Conservation (phyloP, 2,797 vertebrate genomes). For the Pachyuromys duprasi region DNA sequence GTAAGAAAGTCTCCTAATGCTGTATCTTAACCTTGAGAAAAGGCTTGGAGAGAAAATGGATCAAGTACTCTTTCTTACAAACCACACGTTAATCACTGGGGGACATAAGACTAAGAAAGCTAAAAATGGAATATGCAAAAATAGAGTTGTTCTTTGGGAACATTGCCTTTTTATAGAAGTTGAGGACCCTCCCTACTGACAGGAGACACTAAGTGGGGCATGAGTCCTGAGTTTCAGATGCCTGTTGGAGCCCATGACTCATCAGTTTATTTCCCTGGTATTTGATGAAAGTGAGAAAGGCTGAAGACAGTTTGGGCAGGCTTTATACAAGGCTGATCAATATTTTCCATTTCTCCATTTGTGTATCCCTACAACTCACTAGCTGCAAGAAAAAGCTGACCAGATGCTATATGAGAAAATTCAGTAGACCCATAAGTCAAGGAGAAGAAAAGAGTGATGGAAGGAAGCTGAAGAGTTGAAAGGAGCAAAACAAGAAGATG, state of each 20-base stretch:
- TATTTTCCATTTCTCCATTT: slow-evolving; percentile 69
- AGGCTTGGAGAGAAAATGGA: background rate
- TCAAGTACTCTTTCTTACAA: background rate
- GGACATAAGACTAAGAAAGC: slow-evolving; percentile 10
- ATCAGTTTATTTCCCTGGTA: slow-evolving; percentile 23
- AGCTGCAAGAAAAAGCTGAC: background rate
- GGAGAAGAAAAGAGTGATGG: slow-evolving; percentile 1
- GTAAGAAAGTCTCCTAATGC: background rate
- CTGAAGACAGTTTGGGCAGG: slow-evolving; percentile 64
- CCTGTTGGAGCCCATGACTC: background rate
- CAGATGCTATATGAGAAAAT: background rate
- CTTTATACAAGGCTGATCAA: slow-evolving; percentile 63
- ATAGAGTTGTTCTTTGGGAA: slow-evolving; percentile 21
- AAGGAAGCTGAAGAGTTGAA: background rate
- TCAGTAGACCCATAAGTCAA: slow-evolving; percentile 34
- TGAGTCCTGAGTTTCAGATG: background rate
- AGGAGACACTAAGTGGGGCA: background rate
- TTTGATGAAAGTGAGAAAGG: slow-evolving; percentile 31
- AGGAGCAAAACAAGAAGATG: background rate
- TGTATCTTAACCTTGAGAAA: background rate
- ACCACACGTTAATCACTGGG: background rate
- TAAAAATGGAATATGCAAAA: slow-evolving; percentile 60
- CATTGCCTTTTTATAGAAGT: slow-evolving; percentile 21
- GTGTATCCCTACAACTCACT: slow-evolving; percentile 61
- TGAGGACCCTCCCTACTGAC: background rate